phyloP scores from a whole-genome alignment of 2,888 invertebrate species.

The Rugalucina vietnamica region DNA sequence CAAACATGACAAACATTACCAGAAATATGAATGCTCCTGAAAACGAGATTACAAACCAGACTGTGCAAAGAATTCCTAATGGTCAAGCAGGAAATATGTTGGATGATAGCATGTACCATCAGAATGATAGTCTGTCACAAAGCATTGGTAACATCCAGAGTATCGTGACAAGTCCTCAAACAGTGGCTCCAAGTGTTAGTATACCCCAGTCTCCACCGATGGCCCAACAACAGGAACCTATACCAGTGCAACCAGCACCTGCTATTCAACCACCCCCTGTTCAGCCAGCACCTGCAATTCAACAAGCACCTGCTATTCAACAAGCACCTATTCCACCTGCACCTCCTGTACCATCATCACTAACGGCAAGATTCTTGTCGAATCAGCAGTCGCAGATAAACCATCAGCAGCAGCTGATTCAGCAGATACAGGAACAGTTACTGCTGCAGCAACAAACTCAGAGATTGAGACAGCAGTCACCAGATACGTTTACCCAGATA shows the following conservation, averaged over 20 bases:
- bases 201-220: neutral
- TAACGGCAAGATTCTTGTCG: constrained; percentile 37
- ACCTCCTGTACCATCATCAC: neutral
- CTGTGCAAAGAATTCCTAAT: neutral
- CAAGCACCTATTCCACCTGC: constrained; percentile 26
- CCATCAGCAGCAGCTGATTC: constrained; percentile 72
- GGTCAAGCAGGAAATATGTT: too few species aligned
- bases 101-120: neutral
- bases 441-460: constrained; percentile 63
- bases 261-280: constrained; percentile 24
- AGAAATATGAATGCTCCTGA: neutral
- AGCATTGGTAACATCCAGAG: neutral
- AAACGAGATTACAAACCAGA: neutral
- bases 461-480: constrained; percentile 29
- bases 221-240: neutral
- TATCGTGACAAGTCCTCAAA: neutral
- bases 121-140: neutral
- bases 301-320: constrained; percentile 32
- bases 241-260: neutral
- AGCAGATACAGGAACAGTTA: constrained; percentile 68
- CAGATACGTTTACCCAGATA: constrained; percentile 46
- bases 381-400: constrained; percentile 58
- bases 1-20: neutral
- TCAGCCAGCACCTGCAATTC: constrained; percentile 28
- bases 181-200: neutral